Conservation (phyloP, 2,888 invertebrate genomes). For the Omphaloscelis lunosa region DNA sequence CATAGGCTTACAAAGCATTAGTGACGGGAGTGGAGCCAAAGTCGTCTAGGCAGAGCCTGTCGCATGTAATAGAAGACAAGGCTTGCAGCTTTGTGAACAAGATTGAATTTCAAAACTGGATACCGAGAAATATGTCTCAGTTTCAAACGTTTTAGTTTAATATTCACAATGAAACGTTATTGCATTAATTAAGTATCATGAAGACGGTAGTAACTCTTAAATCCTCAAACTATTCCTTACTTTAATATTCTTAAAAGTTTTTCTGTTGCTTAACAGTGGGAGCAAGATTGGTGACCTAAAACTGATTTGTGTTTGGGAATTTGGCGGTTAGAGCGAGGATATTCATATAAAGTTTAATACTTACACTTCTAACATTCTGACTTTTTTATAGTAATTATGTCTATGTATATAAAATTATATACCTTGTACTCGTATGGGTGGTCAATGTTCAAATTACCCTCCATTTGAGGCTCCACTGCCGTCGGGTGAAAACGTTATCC, state of each 20-base stretch:
- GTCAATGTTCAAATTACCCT: not conserved
- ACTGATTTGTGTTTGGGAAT: not conserved
- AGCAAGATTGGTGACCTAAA: not conserved
- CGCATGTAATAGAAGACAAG: conserved; percentile 34
- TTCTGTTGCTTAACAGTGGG: not conserved
- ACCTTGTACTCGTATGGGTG: not conserved
- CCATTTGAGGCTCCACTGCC: not conserved
- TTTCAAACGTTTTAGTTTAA: not conserved
- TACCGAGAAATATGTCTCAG: not conserved
- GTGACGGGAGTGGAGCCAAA: conserved; percentile 9
- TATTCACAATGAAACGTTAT: not conserved
- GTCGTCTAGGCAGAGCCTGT: not conserved
- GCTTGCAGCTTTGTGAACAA: not conserved
- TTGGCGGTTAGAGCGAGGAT: not conserved
- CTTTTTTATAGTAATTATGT: not conserved
- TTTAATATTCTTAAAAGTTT: not conserved
- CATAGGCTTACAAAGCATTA: conserved; percentile 24
- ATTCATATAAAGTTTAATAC: not conserved
- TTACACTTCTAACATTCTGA: not conserved
- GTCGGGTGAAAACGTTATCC: not conserved
- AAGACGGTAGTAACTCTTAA: not conserved
- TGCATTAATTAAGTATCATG: not conserved
- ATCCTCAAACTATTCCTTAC: not conserved
- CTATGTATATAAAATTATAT: not conserved
- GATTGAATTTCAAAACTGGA: conserved; percentile 14